Conservation (phyloP, 2,113 vertebrate genomes). For the Morone chrysops region DNA sequence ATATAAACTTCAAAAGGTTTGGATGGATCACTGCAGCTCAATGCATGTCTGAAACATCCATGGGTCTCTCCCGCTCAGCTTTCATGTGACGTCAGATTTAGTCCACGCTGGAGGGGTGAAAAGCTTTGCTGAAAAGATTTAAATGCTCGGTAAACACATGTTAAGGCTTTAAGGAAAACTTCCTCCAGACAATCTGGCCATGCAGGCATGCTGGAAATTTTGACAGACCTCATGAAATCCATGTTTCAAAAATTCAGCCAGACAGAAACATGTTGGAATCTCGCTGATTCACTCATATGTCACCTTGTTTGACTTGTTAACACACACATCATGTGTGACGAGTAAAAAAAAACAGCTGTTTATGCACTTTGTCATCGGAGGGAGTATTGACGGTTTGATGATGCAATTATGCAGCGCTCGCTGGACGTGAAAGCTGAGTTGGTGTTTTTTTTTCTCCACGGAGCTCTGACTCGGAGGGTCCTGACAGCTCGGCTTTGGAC, state of each 20-base stretch:
- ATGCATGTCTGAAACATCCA: conserved; percentile 25
- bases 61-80: conserved; percentile 27
- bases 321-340: conserved; percentile 37
- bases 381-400: conserved; percentile 36
- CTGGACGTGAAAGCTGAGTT: conserved; percentile 48
- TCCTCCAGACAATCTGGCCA: conserved; percentile 7
- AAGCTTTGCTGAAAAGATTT: conserved; percentile 53
- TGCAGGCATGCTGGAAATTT: conserved; percentile 26
- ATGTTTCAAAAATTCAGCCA: not conserved
- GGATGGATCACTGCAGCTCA: conserved; percentile 47
- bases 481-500: conserved; percentile 52
- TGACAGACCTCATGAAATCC: conserved; percentile 1
- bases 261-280: not conserved
- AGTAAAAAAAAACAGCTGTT: conserved; percentile 25
- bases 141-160: conserved; percentile 57
- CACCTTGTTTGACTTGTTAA: conserved; percentile 27
- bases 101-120: conserved; percentile 12
- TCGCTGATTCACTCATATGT: conserved; percentile 7
- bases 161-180: conserved; percentile 32
- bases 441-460: conserved; percentile 26
- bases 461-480: conserved; percentile 55
- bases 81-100: conserved; percentile 53
- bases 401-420: conserved; percentile 51
- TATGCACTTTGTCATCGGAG: conserved; percentile 46
- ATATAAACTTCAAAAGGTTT: conserved; percentile 65